Evolutionary conservation across 2,888 invertebrate species (phyloP).

Genomic region (Drosophila dives): DNA sequence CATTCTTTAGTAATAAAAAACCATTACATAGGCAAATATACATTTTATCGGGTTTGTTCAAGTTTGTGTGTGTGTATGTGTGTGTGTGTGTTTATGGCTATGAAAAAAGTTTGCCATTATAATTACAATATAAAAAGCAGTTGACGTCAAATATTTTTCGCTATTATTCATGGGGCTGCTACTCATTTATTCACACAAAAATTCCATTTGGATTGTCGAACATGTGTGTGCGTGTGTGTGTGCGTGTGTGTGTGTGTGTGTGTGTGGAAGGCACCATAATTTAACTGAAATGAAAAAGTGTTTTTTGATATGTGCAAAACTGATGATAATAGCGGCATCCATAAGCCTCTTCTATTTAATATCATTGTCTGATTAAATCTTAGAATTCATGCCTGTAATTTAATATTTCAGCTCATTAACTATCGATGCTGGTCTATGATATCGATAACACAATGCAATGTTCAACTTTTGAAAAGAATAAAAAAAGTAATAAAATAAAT

Average conservation of each 20-base stretch:
- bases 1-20: constrained; percentile 70
- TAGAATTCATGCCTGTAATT: neutral
- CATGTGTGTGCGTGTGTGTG: neutral
- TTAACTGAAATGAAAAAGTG: constrained; percentile 12
- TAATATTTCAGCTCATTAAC: neutral
- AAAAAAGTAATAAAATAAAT: neutral
- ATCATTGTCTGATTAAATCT: constrained; percentile 1
- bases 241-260: too few species aligned
- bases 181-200: constrained; percentile 23
- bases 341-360: neutral
- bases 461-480: too few species aligned
- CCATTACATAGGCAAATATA: constrained; percentile 75
- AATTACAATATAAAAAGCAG: constrained; percentile 67
- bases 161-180: constrained; percentile 70
- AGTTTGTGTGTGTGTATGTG: constrained; percentile 4
- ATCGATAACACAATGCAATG: neutral
- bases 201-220: constrained; percentile 62
- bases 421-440: neutral
- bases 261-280: constrained; percentile 10
- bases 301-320: constrained; percentile 10
- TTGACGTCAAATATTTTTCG: constrained; percentile 72
- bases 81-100: constrained; percentile 29
- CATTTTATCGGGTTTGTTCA: constrained; percentile 37
- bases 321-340: neutral
- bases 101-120: constrained; percentile 68